phyloP scores from a whole-genome alignment of 2,113 vertebrate genomes.

The Lamprotornis superbus region DNA sequence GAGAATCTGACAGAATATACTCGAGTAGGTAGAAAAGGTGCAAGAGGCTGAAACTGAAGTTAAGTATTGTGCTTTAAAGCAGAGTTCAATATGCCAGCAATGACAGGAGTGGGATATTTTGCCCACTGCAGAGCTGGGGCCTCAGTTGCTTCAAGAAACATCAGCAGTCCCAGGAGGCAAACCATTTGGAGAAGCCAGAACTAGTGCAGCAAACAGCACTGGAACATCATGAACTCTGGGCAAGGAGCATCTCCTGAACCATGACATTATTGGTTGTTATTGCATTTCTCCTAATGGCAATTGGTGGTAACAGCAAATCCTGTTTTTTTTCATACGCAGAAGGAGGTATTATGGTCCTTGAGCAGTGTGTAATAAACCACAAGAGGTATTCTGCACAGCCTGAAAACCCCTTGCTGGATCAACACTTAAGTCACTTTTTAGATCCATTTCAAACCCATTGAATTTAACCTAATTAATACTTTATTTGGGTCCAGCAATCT shows the following conservation, averaged over 20 bases:
- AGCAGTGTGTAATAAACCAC: background rate
- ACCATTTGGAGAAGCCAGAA: background rate
- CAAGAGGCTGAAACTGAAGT: background rate
- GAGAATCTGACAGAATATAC: background rate
- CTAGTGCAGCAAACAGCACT: background rate
- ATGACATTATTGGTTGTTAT: accelerated
- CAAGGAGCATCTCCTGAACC: background rate
- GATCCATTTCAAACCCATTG: background rate
- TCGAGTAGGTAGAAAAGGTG: background rate
- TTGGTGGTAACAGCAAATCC: background rate
- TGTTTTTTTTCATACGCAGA: background rate
- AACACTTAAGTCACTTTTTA: background rate
- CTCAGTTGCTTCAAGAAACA: background rate
- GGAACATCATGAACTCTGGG: background rate
- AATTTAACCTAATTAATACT: background rate
- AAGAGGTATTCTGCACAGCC: background rate
- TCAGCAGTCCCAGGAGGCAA: background rate
- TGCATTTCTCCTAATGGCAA: background rate
- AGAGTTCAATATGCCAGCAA: background rate
- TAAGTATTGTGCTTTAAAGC: background rate
- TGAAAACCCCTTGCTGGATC: background rate
- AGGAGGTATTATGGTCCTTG: background rate
- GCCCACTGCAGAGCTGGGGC: background rate
- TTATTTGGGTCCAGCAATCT: background rate
- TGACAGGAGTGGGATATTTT: background rate